These are phyloP conservation scores for Penaeus vannamei DNA, from an alignment of 1,140 invertebrate species.

Conservation along the genomic window DNA sequence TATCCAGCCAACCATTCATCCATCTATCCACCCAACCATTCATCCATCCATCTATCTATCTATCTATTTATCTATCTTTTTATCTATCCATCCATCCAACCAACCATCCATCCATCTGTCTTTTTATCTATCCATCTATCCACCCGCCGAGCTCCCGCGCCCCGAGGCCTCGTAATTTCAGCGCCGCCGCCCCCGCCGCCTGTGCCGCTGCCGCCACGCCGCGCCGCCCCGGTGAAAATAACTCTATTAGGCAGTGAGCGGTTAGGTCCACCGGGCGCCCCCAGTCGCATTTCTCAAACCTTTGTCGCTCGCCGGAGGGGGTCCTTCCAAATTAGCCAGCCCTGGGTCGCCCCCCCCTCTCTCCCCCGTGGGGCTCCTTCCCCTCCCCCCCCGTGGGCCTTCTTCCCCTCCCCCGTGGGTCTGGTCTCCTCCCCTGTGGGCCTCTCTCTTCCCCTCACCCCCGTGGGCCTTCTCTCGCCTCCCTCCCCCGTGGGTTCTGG, in stretches of 20 bases:
- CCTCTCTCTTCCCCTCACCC: not conserved
- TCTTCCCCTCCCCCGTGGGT: not conserved
- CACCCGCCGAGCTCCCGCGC: too few relatives aligned
- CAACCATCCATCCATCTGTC: too few relatives aligned
- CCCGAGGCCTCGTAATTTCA: too few relatives aligned
- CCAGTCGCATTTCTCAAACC: conserved; percentile 54
- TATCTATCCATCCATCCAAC: too few relatives aligned
- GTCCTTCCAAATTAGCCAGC: conserved; percentile 44
- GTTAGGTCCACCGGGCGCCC: not conserved
- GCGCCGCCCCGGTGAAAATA: conserved; percentile 51
- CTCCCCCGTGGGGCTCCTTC: not conserved
- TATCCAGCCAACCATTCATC: too few relatives aligned
- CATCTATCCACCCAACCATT: too few relatives aligned
- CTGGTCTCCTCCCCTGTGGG: not conserved
- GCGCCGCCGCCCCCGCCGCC: not conserved
- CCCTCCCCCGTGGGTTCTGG: too few relatives aligned
- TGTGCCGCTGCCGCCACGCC: not conserved
- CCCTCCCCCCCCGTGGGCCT: not conserved
- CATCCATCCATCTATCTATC: too few relatives aligned
- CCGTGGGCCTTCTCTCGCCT: not conserved
- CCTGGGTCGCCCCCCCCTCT: not conserved
- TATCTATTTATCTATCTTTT: too few relatives aligned
- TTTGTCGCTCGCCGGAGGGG: conserved; percentile 46
- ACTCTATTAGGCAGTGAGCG: conserved; percentile 49
- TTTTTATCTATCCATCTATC: too few relatives aligned